Evolutionary conservation across 2,797 vertebrate species (phyloP), one percentile per base, ranked within the genome.

Genomic region (Amazonetta brasiliensis): DNA sequence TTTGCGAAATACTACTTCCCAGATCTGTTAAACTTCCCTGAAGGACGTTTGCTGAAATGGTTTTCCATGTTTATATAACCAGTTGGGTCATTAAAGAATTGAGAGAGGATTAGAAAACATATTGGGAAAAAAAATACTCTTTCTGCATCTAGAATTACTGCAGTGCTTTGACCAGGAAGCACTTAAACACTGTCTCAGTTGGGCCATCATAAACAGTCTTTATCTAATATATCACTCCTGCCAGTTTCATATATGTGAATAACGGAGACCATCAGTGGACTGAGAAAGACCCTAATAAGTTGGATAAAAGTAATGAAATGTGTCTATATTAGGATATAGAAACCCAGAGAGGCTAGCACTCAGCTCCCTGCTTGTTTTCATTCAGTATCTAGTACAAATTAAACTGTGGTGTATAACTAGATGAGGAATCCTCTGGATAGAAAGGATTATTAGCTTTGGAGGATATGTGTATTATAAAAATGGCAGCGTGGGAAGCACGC

Each of bases 381-480:
- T 52, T 31, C 13, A 25, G n/a, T 41, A 89, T 69, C n/a, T 84
- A 87, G 59, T 58, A 69, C 60, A 91, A 95, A 96, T 94, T 94
- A 94, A 97, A 95, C 46, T 52, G 67, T 0, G 0, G 11, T 67
- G 22, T 52, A 48, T 91, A 95, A 96, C 89, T 90, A 46, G n/a
- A 66, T 72, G 19, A 75, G n/a, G 37, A 92, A 94, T 94, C 55
- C 93, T 94, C 91, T 64, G 50, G 90, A 67, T 15, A 93, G 55
- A 54, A 90, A 71, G 67, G 74, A 78, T 96, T 95, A 96, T 95
- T 97, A 96, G 59, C 84, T 91, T 95, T 76, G 86, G 46, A 82
- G 62, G 46, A 80, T 63, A 88, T 26, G 58, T 33, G 80, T 94
- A 30, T 35, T n/a, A 76, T 80, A 43, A 84, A 95, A 87, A 86